These are phyloP conservation scores for Phlogophora meticulosa DNA, from an alignment of 2,888 invertebrate genomes.

Conservation along the genomic window DNA sequence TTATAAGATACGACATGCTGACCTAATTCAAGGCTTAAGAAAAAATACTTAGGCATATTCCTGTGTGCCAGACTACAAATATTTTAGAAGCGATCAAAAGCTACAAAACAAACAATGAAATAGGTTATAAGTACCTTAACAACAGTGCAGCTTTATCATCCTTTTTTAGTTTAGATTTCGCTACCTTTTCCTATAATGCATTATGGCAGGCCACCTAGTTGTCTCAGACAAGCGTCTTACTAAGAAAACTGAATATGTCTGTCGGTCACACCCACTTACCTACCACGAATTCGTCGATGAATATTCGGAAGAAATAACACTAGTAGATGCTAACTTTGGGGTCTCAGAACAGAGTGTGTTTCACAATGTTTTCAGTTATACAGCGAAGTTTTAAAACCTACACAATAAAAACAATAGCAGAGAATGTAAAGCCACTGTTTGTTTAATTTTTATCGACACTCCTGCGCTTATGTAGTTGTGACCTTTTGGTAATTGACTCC, in stretches of 20 bases:
- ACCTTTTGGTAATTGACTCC: slow-evolving; percentile 56
- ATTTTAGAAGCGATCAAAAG: no score
- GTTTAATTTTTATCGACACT: slow-evolving; percentile 47
- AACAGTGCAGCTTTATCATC: no score
- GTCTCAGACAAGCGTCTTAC: no score
- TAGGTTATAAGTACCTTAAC: no score
- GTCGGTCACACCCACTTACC: background rate
- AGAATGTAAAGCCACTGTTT: slow-evolving; percentile 37
- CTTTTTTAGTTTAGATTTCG: no score
- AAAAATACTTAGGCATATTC: no score
- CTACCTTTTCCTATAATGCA: no score
- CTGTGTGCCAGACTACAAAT: no score
- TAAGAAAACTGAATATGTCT: no score
- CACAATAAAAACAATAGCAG: slow-evolving; percentile 32
- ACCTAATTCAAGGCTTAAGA: slow-evolving; percentile 9
- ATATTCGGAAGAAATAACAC: background rate
- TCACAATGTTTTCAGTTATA: slow-evolving; percentile 24
- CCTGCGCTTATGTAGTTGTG: slow-evolving; percentile 46
- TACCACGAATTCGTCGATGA: background rate
- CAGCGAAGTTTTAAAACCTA: slow-evolving; percentile 7
- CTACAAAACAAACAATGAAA: no score
- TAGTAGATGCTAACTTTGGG: background rate
- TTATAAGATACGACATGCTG: background rate
- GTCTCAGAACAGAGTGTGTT: slow-evolving; percentile 5
- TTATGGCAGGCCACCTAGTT: no score